phyloP scores from a whole-genome alignment of 2,797 vertebrate genomes.

The Labeo calbasu region DNA sequence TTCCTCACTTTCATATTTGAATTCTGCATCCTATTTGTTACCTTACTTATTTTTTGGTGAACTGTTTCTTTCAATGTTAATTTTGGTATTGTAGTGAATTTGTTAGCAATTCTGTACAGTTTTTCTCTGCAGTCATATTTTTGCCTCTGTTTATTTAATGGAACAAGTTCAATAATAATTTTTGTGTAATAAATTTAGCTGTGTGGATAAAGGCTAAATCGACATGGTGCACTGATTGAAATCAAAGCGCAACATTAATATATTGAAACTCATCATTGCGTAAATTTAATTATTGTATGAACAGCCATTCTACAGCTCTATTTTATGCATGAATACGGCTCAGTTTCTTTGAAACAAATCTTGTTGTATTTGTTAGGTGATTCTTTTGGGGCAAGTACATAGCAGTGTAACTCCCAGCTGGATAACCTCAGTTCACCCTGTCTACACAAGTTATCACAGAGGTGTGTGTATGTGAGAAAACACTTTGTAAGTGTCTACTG shows the following conservation, averaged over 20 bases:
- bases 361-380: slow-evolving; percentile 16
- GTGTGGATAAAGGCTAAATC: slow-evolving; percentile 1
- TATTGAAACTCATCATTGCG: slow-evolving; percentile 35
- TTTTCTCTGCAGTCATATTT: neutral
- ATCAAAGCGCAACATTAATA: slow-evolving; percentile 17
- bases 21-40: neutral
- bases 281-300: slow-evolving; percentile 36
- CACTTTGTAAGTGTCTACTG: neutral
- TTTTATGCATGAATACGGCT: slow-evolving; percentile 29
- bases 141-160: neutral
- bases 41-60: neutral
- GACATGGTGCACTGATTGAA: slow-evolving; percentile 25
- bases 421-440: slow-evolving; percentile 25
- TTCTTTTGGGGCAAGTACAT: slow-evolving; percentile 31
- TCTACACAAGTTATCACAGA: slow-evolving; percentile 11
- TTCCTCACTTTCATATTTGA: neutral
- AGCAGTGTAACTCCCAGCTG: slow-evolving; percentile 15
- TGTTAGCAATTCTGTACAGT: neutral
- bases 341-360: slow-evolving; percentile 15
- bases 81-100: neutral
- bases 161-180: neutral
- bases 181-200: neutral
- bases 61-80: neutral
- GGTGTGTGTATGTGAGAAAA: slow-evolving; percentile 7
- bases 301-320: slow-evolving; percentile 14